Percentiles rank a stretch among this genome's conserved stretches.
Evolutionary conservation across 2,888 invertebrate genomes (phyloP).

Genomic region (Holacanthella duospinosa): DNA sequence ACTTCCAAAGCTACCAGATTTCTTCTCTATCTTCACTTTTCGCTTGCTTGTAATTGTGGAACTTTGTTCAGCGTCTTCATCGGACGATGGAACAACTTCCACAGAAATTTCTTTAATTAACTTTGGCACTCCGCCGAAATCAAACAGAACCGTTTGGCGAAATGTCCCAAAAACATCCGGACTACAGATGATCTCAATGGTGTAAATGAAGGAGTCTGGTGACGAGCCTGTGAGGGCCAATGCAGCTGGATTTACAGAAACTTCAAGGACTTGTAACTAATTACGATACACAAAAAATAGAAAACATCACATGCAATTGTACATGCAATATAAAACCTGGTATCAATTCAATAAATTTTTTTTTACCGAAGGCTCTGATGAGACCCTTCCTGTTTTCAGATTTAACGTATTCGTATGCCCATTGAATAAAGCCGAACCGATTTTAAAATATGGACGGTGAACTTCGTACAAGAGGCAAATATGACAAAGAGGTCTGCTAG

Average conservation of each 20-base stretch:
- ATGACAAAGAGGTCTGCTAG: constrained; percentile 22
- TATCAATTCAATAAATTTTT: background rate
- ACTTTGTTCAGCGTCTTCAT: constrained; percentile 13
- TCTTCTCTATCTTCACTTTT: background rate
- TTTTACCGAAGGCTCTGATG: background rate
- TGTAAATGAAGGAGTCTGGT: constrained; percentile 40
- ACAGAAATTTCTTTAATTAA: constrained; percentile 59
- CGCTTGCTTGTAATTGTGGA: background rate
- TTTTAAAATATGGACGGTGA: constrained; percentile 35
- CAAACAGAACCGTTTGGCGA: constrained; percentile 64
- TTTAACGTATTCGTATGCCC: constrained; percentile 21
- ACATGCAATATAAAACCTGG: background rate
- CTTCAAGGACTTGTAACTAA: constrained; percentile 24
- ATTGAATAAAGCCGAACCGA: constrained; percentile 28
- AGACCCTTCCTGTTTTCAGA: constrained; percentile 15
- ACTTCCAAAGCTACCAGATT: background rate
- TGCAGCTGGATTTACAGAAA: constrained; percentile 22
- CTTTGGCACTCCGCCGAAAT: constrained; percentile 54
- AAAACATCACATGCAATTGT: background rate
- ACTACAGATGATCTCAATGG: constrained; percentile 51
- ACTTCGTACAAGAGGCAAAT: constrained; percentile 32
- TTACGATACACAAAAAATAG: constrained; percentile 4
- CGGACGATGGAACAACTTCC: constrained; percentile 54
- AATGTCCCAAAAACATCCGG: constrained; percentile 68
- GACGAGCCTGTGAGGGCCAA: constrained; percentile 18